Evolutionary conservation across 2,113 vertebrate genomes (phyloP).

Genomic region (Thalassarche chlororhynchos): DNA sequence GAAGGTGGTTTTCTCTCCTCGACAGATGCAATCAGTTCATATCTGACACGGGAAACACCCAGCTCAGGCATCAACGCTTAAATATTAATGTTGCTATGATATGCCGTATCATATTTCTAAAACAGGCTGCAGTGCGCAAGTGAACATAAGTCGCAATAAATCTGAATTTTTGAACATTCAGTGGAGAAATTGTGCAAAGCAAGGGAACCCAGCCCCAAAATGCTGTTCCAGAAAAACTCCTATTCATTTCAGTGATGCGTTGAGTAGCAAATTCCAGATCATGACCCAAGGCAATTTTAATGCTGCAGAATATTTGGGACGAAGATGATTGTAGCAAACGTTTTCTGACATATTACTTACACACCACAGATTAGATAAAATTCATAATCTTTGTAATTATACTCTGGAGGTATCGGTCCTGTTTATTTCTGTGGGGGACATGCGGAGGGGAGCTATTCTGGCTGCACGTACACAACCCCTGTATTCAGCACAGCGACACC

Average conservation of each 20-base stretch:
- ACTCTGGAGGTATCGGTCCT: not conserved
- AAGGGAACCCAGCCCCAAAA: not conserved
- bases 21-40: not conserved
- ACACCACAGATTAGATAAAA: not conserved
- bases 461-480: not conserved
- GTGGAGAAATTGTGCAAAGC: not conserved
- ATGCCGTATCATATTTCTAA: not conserved
- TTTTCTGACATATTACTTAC: not conserved
- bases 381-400: not conserved
- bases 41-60: not conserved
- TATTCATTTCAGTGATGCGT: not conserved
- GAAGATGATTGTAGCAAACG: not conserved
- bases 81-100: not conserved
- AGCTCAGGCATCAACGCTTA: not conserved
- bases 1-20: not conserved
- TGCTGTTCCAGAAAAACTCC: fast-evolving
- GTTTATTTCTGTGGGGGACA: not conserved
- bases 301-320: not conserved
- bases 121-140: not conserved
- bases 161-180: not conserved
- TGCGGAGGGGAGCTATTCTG: not conserved
- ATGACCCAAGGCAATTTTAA: fast-evolving
- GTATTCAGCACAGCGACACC: not conserved
- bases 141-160: not conserved
- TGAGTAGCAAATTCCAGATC: not conserved